Evolutionary conservation across 2,888 invertebrate genomes (phyloP), one percentile per base, ranked within the genome.

Genomic region (Hirtodrosophila cameraria): DNA sequence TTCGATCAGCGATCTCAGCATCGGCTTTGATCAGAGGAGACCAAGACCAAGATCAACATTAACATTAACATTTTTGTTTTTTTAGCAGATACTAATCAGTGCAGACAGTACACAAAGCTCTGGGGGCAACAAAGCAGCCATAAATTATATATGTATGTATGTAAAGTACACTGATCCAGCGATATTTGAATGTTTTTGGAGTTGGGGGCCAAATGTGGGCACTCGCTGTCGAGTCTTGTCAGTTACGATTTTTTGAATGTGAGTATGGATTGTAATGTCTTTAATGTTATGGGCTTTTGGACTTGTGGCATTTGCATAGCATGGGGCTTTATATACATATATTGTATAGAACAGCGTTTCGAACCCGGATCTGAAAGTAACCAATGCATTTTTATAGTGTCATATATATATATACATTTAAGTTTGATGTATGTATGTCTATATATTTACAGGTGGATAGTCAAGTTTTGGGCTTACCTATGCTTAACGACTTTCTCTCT

Each of bases 71-170:
- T n/a, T n/a, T n/a, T n/a, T n/a, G n/a, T n/a, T n/a, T n/a, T 42
- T 27, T 71, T 36, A 15, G 53, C 48, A 31, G 57, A 58, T 46
- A 42, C 27, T 30, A 62, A 70, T 75, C 75, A 38, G 36, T 11
- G 31, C 31, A 30, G 49, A 8, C 62, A 55, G 49, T 54, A 50
- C 33, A 41, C 66, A 66, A 52, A 42, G 39, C 42, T 15, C 18
- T 15, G 25, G 39, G 43, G 38, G 25, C 18, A 18, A 18, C 3
- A 18, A 18, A 18, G 18, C 23, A 48, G 39, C 42, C 64, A 62
- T 62, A 50, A 54, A 75, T 58, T 58, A 46, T 69, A 45, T 12
- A n/a, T n/a, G 18, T n/a, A 27, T 16, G 36, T 25, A 20, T 5
- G n/a, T 12, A 39, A 1, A 13, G 16, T 28, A 20, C 30, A 13